Percentiles rank a stretch among this genome's conserved stretches.
Evolutionary conservation across 2,113 vertebrate genomes (phyloP).

Genomic region (Lepisosteus osseus): DNA sequence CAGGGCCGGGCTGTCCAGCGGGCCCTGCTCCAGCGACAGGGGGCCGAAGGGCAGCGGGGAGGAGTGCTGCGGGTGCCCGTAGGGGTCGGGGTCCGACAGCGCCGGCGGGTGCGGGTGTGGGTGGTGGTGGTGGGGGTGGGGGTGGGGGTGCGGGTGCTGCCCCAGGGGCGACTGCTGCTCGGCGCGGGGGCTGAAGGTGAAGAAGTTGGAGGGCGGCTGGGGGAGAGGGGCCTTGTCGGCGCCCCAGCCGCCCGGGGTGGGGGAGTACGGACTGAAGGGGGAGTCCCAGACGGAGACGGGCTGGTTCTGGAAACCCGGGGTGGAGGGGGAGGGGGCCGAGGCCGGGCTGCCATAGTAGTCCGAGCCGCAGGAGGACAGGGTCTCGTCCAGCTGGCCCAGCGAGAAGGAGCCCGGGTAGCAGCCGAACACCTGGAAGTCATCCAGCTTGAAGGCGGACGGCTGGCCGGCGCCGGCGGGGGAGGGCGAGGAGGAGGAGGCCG

Average conservation of each 20-base stretch:
- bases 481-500: conserved; percentile 43
- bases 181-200: conserved; percentile 68
- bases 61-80: conserved; percentile 53
- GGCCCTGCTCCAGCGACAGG: conserved; percentile 56
- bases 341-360: conserved; percentile 86
- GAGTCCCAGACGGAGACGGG: conserved; percentile 78
- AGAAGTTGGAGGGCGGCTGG: conserved; percentile 64
- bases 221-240: conserved; percentile 64
- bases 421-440: conserved; percentile 87
- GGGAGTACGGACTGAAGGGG: conserved; percentile 77
- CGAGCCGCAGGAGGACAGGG: conserved; percentile 78
- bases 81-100: conserved; percentile 66
- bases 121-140: conserved; percentile 49
- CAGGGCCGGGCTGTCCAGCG: conserved; percentile 57
- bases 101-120: conserved; percentile 41
- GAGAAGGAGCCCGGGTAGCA: conserved; percentile 84
- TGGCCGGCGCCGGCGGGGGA: conserved; percentile 44
- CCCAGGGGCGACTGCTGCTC: conserved; percentile 59
- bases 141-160: conserved; percentile 45
- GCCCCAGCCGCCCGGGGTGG: conserved; percentile 71
- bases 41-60: conserved; percentile 50
- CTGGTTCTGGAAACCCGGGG: conserved; percentile 75
- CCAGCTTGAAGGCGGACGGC: conserved; percentile 72
- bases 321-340: conserved; percentile 76
- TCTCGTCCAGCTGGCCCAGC: conserved; percentile 70